Evolutionary conservation across 2,888 invertebrate genomes (phyloP).

Genomic region (Leucophenga maculata): DNA sequence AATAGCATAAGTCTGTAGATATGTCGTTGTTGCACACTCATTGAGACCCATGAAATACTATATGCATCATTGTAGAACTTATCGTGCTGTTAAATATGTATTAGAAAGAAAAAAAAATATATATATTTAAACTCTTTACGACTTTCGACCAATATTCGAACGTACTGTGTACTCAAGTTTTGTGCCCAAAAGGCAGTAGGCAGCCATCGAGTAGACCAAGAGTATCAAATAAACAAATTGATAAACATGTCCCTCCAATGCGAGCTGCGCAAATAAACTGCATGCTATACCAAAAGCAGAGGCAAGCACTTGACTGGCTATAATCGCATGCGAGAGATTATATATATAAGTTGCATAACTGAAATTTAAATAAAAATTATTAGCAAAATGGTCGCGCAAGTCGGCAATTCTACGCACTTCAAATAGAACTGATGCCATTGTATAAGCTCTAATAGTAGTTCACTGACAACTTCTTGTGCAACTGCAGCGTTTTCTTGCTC

Average conservation of each 20-base stretch:
- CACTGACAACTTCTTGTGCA: constrained; percentile 2
- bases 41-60: constrained; percentile 35
- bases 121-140: constrained; percentile 22
- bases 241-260: constrained; percentile 37
- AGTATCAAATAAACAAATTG: constrained; percentile 30
- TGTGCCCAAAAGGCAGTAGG: constrained; percentile 42
- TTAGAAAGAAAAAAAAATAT: constrained; percentile 21
- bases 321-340: neutral
- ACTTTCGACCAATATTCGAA: too few species aligned
- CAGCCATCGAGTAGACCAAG: constrained; percentile 30
- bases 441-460: constrained; percentile 33
- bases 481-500: neutral
- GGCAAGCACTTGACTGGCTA: constrained; percentile 35
- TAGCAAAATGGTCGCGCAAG: neutral
- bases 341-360: constrained; percentile 13
- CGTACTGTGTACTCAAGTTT: constrained; percentile 34
- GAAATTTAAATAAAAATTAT: neutral
- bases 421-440: constrained; percentile 43
- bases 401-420: constrained; percentile 20
- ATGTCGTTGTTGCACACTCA: constrained; percentile 38
- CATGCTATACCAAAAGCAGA: constrained; percentile 20
- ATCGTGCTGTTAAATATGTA: too few species aligned
- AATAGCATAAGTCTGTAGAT: constrained; percentile 39
- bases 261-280: constrained; percentile 34
- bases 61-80: constrained; percentile 29